phyloP scores from a whole-genome alignment of 2,113 vertebrate species.

The Chaetops frenatus region DNA sequence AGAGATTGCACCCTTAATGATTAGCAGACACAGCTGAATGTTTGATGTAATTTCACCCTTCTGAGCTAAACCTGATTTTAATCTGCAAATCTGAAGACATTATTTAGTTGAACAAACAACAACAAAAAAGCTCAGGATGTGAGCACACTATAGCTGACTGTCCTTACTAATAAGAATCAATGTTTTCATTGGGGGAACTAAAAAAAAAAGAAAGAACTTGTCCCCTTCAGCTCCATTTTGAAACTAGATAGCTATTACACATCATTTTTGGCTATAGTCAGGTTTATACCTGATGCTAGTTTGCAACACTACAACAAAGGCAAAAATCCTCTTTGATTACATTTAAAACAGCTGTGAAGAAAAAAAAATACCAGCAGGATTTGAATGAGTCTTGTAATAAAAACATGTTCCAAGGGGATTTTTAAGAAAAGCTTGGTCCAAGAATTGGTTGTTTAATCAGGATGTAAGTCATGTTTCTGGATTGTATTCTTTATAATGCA shows the following conservation, averaged over 20 bases:
- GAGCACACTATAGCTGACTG: background rate
- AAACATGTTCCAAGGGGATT: background rate
- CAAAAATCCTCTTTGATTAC: background rate
- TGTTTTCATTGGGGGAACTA: background rate
- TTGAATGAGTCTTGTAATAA: background rate
- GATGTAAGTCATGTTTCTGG: background rate
- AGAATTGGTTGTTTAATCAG: background rate
- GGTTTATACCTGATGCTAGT: background rate
- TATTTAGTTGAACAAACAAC: background rate
- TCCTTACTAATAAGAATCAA: background rate
- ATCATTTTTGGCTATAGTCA: background rate
- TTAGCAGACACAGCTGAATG: background rate
- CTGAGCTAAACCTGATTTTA: background rate
- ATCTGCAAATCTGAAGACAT: background rate
- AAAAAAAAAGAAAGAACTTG: background rate
- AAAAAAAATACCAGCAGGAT: background rate
- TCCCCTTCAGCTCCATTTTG: background rate
- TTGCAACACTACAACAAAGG: background rate
- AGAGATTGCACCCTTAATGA: background rate
- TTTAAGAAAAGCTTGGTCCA: background rate
- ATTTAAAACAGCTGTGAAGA: background rate
- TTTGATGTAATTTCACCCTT: background rate
- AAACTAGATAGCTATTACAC: background rate
- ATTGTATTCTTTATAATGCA: background rate
- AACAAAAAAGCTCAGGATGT: background rate